These are phyloP conservation scores for Thermophis baileyi DNA, from an alignment of 2,113 vertebrate genomes.

Conservation along the genomic window DNA sequence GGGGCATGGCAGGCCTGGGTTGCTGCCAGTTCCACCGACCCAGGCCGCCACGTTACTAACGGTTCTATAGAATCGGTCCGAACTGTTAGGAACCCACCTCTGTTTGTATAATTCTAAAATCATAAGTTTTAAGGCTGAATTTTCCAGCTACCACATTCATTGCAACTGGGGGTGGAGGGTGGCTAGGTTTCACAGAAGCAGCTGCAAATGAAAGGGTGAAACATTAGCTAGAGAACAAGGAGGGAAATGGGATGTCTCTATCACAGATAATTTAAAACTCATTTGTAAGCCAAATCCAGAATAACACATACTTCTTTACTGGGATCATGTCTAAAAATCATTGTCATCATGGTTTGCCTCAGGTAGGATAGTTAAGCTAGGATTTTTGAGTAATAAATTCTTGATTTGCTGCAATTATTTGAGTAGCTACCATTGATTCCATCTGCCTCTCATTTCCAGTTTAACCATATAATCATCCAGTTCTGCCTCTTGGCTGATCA, in stretches of 20 bases:
- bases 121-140: not conserved
- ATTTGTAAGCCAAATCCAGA: not conserved
- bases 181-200: not conserved
- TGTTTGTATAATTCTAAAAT: not conserved
- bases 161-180: not conserved
- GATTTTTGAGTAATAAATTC: not conserved
- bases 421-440: not conserved
- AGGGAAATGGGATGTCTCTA: not conserved
- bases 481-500: not conserved
- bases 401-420: not conserved
- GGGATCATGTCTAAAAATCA: not conserved
- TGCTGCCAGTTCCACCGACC: too few relatives aligned
- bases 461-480: not conserved
- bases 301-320: not conserved
- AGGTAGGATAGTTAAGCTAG: not conserved
- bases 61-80: too few relatives aligned
- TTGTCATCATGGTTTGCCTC: not conserved
- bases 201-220: not conserved
- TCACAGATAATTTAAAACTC: not conserved
- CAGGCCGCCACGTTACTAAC: too few relatives aligned
- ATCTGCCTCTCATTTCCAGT: not conserved
- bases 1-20: too few relatives aligned
- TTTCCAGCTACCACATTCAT: not conserved
- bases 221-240: not conserved
- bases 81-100: too few relatives aligned